Conservation (phyloP, 2,113 vertebrate genomes). For the Garra rufa region DNA sequence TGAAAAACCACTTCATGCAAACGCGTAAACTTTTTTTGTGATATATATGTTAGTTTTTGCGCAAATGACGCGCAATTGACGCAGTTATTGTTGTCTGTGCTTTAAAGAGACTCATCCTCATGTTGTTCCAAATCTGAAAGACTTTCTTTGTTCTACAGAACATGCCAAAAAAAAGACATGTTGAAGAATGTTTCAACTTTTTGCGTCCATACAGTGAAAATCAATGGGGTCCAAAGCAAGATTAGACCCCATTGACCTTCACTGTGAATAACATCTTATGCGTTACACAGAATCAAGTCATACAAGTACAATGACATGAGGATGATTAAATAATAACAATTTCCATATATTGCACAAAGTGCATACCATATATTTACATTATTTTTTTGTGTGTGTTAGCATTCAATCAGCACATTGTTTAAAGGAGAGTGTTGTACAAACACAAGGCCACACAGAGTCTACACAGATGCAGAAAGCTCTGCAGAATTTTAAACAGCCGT, state of each 20-base stretch:
- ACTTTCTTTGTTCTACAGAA: neutral
- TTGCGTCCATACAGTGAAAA: neutral
- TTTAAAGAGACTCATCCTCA: neutral
- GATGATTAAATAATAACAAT: neutral
- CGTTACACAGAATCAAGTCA: neutral
- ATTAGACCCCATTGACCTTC: neutral
- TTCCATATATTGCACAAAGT: neutral
- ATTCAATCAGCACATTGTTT: conserved; percentile 20
- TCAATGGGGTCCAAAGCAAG: neutral
- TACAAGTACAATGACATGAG: neutral
- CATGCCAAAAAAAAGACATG: neutral
- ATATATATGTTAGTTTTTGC: too few relatives aligned
- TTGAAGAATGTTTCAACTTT: neutral
- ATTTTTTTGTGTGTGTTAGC: neutral
- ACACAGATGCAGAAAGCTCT: neutral
- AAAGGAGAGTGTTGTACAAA: neutral
- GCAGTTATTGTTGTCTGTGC: neutral
- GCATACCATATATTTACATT: neutral
- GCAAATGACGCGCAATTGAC: too few relatives aligned
- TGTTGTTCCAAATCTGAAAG: neutral
- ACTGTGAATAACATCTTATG: neutral
- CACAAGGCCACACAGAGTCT: neutral
- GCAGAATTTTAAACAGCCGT: conserved; percentile 2
- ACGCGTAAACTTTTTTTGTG: too few relatives aligned
- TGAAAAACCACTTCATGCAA: too few relatives aligned